phyloP scores from a whole-genome alignment of 2,888 invertebrate species.

The Drosophila mimetica region DNA sequence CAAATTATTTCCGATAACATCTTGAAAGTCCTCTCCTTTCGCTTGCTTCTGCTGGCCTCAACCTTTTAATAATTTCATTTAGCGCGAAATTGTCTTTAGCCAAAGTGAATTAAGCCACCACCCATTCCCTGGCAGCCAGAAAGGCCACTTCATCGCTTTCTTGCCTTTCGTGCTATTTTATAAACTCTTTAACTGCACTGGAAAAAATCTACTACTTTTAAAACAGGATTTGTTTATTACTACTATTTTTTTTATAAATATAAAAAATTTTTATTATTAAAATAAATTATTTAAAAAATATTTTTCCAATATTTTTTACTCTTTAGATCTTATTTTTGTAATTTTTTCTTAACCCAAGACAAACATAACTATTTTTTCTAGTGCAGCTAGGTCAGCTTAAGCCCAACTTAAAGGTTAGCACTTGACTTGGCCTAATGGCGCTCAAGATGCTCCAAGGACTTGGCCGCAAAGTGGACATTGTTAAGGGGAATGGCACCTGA shows the following conservation, averaged over 20 bases:
- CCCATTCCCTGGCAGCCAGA: conserved; percentile 3
- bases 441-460: conserved; percentile 39
- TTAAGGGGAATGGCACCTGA: conserved; percentile 18
- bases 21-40: conserved; percentile 26
- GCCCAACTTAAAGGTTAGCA: conserved; percentile 10
- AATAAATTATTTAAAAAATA: no score
- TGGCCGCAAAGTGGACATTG: conserved; percentile 43
- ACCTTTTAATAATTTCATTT: conserved; percentile 72
- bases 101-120: conserved; percentile 65
- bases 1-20: conserved; percentile 70
- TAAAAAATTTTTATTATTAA: conserved; percentile 1
- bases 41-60: not conserved
- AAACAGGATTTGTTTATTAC: no score
- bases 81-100: conserved; percentile 62
- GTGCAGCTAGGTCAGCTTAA: conserved; percentile 5
- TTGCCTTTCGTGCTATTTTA: not conserved
- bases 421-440: conserved; percentile 50
- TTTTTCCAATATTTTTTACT: no score
- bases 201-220: no score
- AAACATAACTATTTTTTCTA: not conserved
- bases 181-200: conserved; percentile 7
- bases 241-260: no score
- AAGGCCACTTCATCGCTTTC: conserved; percentile 8
- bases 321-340: no score
- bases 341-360: not conserved